Evolutionary conservation across 2,888 invertebrate genomes (phyloP).

Genomic region (Eretmocerus hayati): DNA sequence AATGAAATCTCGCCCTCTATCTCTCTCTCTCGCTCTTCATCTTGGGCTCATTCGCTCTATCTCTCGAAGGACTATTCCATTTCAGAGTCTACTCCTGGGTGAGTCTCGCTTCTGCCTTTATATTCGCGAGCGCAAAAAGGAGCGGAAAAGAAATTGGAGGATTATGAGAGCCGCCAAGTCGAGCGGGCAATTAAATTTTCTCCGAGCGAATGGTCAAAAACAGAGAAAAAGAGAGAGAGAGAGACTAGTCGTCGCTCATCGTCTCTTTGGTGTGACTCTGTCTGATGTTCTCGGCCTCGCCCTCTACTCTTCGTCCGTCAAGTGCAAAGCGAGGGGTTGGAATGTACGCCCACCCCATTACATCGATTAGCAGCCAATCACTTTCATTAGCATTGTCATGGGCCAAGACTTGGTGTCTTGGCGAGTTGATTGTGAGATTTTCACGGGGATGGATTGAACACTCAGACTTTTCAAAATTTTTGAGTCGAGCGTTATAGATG

Average conservation of each 20-base stretch:
- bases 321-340: not conserved
- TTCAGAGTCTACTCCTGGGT: slow-evolving; percentile 1
- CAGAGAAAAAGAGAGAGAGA: no score
- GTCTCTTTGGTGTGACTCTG: not conserved
- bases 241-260: no score
- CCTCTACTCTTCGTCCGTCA: not conserved
- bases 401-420: no score
- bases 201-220: slow-evolving; percentile 18
- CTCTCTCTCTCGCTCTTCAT: slow-evolving; percentile 12
- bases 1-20: slow-evolving; percentile 29
- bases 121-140: not conserved
- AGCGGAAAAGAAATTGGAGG: slow-evolving; percentile 24
- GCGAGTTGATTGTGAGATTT: no score
- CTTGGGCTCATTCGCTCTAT: slow-evolving; percentile 20
- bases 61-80: slow-evolving; percentile 12
- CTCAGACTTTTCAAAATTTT: no score
- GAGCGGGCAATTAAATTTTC: slow-evolving; percentile 28
- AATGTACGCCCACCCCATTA: slow-evolving; percentile 6
- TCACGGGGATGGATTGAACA: no score
- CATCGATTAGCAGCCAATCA: slow-evolving; percentile 13
- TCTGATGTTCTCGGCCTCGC: not conserved
- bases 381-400: slow-evolving; percentile 7
- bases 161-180: slow-evolving; percentile 27
- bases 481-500: no score
- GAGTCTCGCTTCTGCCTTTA: not conserved